Evolutionary conservation across 2,113 vertebrate species (phyloP).

Genomic region (Hippoglossus stenolepis): DNA sequence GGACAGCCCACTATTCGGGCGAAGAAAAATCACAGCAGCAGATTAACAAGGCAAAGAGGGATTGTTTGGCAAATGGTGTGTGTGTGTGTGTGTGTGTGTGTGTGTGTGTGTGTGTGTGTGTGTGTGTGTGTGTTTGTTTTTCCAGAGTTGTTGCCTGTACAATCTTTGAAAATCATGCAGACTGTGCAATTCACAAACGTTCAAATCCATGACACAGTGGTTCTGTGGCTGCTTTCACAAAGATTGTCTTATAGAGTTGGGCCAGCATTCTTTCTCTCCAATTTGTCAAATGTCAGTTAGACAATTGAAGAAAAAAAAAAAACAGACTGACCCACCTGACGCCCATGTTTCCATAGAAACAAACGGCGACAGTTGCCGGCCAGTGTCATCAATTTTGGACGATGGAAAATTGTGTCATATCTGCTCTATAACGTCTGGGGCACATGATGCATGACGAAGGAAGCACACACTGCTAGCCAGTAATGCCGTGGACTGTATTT

Average conservation of each 20-base stretch:
- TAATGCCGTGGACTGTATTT: too few species aligned
- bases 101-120: too few species aligned
- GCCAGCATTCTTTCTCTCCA: not conserved
- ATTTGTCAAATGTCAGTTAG: not conserved
- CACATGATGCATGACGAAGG: too few species aligned
- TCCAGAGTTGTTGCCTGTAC: not conserved
- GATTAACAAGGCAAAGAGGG: slow-evolving; percentile 48
- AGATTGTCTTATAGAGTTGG: not conserved
- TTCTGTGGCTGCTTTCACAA: not conserved
- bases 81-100: not conserved
- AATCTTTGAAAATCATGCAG: not conserved
- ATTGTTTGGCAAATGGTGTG: slow-evolving; percentile 39
- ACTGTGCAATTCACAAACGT: not conserved
- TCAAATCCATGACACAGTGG: not conserved
- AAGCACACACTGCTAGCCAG: too few species aligned
- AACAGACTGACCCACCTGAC: not conserved
- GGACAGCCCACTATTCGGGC: slow-evolving; percentile 58
- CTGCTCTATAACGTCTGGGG: not conserved
- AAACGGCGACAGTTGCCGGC: not conserved
- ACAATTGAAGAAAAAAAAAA: not conserved
- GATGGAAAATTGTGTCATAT: not conserved
- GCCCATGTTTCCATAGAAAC: not conserved
- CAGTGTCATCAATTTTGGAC: not conserved
- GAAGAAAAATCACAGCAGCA: slow-evolving; percentile 46
- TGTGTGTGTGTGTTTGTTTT: too few species aligned